A percentile compares a stretch with the other conserved stretches of the same genome.
phyloP scores from a whole-genome alignment of 2,888 invertebrate species.

The Drepana falcataria region DNA sequence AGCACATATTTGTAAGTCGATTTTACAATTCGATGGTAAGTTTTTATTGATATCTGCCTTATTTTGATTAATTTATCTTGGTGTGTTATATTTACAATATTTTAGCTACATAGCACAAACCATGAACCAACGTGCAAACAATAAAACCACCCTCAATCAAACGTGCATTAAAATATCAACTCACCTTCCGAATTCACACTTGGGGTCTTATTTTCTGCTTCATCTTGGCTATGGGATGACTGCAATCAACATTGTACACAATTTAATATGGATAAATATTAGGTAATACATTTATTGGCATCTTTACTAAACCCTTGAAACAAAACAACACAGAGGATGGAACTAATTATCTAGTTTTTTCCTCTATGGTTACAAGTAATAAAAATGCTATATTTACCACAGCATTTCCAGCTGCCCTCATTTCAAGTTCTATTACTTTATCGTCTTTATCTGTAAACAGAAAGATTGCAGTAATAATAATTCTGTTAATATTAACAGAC shows the following conservation, averaged over 20 bases:
- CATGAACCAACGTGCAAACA: neutral
- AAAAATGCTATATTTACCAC: neutral
- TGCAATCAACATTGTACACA: neutral
- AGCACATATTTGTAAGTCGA: no score
- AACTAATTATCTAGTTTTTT: no score
- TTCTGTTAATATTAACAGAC: no score
- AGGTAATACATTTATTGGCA: no score
- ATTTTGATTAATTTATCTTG: no score
- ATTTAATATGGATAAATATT: neutral
- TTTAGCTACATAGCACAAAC: no score
- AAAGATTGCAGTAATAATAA: neutral
- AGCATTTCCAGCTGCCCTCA: neutral
- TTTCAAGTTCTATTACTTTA: neutral
- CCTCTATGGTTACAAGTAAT: no score
- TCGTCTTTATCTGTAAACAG: neutral
- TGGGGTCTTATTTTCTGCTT: slow-evolving; percentile 22
- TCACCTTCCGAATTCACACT: slow-evolving; percentile 45
- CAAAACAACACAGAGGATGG: no score
- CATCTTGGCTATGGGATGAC: slow-evolving; percentile 25
- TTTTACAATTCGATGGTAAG: no score
- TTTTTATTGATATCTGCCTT: no score
- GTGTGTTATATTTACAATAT: no score
- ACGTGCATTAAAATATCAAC: neutral
- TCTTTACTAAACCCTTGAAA: no score
- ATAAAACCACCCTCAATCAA: neutral